Evolutionary conservation across 2,888 invertebrate species (phyloP).

Genomic region (Eutolmus rufibarbis): DNA sequence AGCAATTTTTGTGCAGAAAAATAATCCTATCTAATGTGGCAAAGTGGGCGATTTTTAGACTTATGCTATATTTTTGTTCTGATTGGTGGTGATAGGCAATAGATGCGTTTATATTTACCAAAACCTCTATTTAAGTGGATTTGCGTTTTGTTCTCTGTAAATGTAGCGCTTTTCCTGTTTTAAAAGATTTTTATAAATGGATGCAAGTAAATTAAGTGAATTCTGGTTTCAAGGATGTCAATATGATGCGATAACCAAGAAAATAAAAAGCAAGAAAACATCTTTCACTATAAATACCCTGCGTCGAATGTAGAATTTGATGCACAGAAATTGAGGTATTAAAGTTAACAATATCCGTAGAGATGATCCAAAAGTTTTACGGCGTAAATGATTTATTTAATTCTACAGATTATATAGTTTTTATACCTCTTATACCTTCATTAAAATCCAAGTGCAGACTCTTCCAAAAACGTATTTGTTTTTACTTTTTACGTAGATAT

Average conservation of each 20-base stretch:
- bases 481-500: not conserved
- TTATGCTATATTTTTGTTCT: not conserved
- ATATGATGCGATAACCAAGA: not conserved
- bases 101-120: not conserved
- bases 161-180: not conserved
- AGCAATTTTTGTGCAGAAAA: not conserved
- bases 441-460: not conserved
- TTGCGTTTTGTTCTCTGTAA: not conserved
- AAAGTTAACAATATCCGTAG: not conserved
- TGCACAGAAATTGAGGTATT: not conserved
- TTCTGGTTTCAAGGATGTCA: not conserved
- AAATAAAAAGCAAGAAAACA: not conserved
- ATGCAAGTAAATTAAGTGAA: not conserved
- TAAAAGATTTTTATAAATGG: not conserved
- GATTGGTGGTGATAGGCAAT: not conserved
- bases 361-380: not conserved
- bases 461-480: not conserved
- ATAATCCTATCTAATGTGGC: not conserved
- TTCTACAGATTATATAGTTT: not conserved
- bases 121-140: not conserved
- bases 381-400: not conserved
- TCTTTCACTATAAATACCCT: not conserved
- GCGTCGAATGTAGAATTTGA: not conserved
- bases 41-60: not conserved
- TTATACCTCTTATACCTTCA: not conserved